phyloP scores from a whole-genome alignment of 2,888 invertebrate species.

The Hesperia comma region DNA sequence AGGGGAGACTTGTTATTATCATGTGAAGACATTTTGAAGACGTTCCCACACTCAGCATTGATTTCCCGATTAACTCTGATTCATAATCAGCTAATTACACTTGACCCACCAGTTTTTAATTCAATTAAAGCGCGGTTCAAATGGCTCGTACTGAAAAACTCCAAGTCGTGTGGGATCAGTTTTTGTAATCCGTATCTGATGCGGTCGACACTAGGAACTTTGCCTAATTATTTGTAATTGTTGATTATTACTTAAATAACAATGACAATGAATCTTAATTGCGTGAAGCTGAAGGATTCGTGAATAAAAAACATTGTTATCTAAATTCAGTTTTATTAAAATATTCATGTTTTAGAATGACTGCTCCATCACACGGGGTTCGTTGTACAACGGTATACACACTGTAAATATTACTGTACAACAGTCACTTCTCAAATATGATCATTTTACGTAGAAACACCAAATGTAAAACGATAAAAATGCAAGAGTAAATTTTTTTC shows the following conservation, averaged over 20 bases:
- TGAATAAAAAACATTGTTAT: constrained; percentile 43
- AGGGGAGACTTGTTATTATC: constrained; percentile 76
- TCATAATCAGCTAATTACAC: constrained; percentile 79
- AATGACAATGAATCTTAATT: constrained; percentile 30
- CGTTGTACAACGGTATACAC: constrained; percentile 39
- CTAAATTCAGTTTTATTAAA: constrained; percentile 79
- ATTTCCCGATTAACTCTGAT: constrained; percentile 78
- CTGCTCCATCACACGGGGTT: constrained; percentile 60
- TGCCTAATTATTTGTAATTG: constrained; percentile 9
- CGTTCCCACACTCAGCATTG: constrained; percentile 79
- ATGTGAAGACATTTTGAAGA: constrained; percentile 82
- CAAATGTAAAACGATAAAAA: constrained; percentile 73
- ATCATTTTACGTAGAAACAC: constrained; percentile 67
- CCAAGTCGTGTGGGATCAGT: constrained; percentile 54
- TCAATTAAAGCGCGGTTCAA: constrained; percentile 62
- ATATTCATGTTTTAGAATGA: constrained; percentile 75
- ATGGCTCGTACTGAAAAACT: constrained; percentile 49
- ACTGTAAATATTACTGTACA: constrained; percentile 52
- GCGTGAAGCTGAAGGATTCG: constrained; percentile 4
- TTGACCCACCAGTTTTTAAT: constrained; percentile 66
- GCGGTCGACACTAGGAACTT: constrained; percentile 9
- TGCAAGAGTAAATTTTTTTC: constrained; percentile 59
- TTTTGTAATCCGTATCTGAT: constrained; percentile 38
- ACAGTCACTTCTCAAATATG: constrained; percentile 59
- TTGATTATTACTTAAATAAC: not conserved